phyloP scores from a whole-genome alignment of 2,888 invertebrate genomes.

The Caenorhabditis doughertyi region DNA sequence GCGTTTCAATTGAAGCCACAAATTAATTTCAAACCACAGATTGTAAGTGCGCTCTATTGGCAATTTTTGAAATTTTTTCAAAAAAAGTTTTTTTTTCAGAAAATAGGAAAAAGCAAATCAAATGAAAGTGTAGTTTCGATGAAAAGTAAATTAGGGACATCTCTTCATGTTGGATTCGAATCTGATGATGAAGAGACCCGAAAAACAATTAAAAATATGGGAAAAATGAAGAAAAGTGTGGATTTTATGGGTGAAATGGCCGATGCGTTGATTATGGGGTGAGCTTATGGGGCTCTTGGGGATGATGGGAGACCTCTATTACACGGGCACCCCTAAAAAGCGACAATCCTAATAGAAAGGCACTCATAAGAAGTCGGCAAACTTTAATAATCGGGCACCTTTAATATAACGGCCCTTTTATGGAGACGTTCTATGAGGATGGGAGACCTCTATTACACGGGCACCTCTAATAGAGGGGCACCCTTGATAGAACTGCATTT shows the following conservation, averaged over 20 bases:
- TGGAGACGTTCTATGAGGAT: too few species aligned
- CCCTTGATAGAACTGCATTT: too few species aligned
- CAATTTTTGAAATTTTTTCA: background rate
- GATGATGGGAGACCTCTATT: too few species aligned
- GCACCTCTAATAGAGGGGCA: too few species aligned
- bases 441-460: too few species aligned
- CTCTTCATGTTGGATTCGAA: conserved; percentile 36
- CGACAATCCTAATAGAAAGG: too few species aligned
- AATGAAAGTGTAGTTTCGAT: conserved; percentile 41
- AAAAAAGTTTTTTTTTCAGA: conserved; percentile 34
- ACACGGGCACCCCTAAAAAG: too few species aligned
- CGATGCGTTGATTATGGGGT: conserved; percentile 20
- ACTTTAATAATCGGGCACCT: too few species aligned
- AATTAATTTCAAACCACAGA: conserved; percentile 62
- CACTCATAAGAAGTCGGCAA: too few species aligned
- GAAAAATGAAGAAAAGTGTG: conserved; percentile 19
- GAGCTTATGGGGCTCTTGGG: too few species aligned
- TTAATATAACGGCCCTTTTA: too few species aligned
- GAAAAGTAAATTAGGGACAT: conserved; percentile 38
- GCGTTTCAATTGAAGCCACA: conserved; percentile 58
- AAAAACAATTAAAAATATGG: conserved; percentile 40
- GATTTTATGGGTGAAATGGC: conserved; percentile 43
- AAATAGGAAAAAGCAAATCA: conserved; percentile 55
- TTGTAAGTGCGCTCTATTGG: conserved; percentile 37
- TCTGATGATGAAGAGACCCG: conserved; percentile 49